Evolutionary conservation across 2,113 vertebrate species (phyloP).

Genomic region (Mormyrus iriodes): DNA sequence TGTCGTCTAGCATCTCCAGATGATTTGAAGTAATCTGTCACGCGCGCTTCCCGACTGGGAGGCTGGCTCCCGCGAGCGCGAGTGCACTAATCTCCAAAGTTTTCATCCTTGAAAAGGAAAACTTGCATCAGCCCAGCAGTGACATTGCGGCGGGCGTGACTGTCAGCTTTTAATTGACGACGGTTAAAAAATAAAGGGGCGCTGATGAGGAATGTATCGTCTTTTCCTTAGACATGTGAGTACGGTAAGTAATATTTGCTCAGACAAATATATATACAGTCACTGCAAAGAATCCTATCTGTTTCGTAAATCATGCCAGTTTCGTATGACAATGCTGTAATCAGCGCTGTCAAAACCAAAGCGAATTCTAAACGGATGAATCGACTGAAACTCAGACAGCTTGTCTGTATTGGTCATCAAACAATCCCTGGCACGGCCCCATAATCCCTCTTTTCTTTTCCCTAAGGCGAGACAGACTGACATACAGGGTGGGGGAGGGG

Average conservation of each 20-base stretch:
- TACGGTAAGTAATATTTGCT: neutral
- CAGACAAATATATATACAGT: neutral
- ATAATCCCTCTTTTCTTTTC: neutral
- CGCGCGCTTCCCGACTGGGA: neutral
- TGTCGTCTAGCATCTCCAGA: slow-evolving; percentile 37
- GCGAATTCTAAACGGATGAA: slow-evolving; percentile 6
- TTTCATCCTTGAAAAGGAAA: slow-evolving; percentile 13
- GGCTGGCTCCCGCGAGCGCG: neutral
- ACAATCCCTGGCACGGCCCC: neutral
- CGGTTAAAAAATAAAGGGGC: neutral
- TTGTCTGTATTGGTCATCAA: neutral
- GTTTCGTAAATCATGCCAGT: neutral
- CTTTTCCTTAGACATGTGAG: neutral
- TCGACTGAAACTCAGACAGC: neutral
- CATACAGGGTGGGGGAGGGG: slow-evolving; percentile 32
- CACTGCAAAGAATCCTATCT: neutral
- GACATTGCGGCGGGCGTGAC: neutral
- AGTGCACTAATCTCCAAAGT: slow-evolving; percentile 17
- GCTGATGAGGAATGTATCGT: neutral
- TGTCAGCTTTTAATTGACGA: slow-evolving; percentile 11
- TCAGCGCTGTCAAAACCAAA: neutral
- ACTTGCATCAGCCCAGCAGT: slow-evolving; percentile 19
- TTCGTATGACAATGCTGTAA: neutral
- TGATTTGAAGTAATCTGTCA: slow-evolving; percentile 40
- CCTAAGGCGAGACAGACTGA: slow-evolving; percentile 12